These are phyloP conservation scores for Halcyon leucocephala DNA, from an alignment of 2,797 vertebrate genomes.

Conservation along the genomic window DNA sequence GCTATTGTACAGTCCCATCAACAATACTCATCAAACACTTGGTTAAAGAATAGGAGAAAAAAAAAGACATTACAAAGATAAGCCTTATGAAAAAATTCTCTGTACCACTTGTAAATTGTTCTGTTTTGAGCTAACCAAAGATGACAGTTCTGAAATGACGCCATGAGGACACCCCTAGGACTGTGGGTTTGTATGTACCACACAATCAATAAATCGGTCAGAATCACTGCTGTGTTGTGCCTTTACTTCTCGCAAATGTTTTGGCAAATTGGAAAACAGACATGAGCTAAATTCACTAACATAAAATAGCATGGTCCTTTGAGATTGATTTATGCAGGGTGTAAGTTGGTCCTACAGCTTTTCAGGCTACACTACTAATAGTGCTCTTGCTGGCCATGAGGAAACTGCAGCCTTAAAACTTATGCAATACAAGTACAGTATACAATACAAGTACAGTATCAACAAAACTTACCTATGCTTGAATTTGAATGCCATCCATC, in stretches of 20 bases:
- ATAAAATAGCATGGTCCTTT: not conserved
- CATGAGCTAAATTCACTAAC: not conserved
- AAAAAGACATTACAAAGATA: not conserved
- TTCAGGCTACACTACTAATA: not conserved
- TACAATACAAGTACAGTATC: not conserved
- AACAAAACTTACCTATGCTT: not conserved
- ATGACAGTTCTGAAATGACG: not conserved
- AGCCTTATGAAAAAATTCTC: constrained; percentile 3
- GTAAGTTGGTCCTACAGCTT: not conserved
- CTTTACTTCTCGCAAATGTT: not conserved
- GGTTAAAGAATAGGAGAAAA: not conserved
- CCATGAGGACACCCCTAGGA: not conserved
- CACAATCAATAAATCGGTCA: not conserved
- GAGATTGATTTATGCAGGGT: not conserved
- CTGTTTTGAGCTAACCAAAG: not conserved
- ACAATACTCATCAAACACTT: constrained; percentile 20
- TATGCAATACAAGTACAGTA: not conserved
- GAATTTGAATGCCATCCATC: not conserved
- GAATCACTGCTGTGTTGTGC: not conserved
- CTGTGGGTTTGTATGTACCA: not conserved
- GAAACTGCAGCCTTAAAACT: not conserved
- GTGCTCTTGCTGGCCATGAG: not conserved
- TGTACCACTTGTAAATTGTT: not conserved
- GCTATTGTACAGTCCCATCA: constrained; percentile 36
- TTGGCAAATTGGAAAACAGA: not conserved